Conservation (phyloP, 2,797 vertebrate genomes). For the Leucoraja ocellata region DNA sequence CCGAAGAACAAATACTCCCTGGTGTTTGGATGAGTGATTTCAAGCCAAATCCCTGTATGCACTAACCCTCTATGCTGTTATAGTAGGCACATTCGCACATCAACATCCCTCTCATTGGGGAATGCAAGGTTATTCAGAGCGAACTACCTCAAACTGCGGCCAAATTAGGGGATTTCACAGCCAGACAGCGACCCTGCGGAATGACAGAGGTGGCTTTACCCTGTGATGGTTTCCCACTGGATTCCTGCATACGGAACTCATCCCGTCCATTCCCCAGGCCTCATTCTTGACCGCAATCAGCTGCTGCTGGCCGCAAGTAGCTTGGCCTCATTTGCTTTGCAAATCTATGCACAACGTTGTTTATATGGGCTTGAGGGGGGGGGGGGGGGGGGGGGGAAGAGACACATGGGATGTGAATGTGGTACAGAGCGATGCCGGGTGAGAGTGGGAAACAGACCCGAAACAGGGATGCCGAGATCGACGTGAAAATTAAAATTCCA, state of each 20-base stretch:
- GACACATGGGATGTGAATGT: not conserved
- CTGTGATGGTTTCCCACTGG: not conserved
- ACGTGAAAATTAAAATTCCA: not conserved
- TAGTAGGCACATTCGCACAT: not conserved
- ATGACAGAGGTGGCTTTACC: not conserved
- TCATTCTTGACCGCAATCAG: not conserved
- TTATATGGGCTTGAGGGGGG: slow-evolving; percentile 39
- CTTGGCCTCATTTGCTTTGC: slow-evolving; percentile 31
- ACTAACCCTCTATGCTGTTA: not conserved
- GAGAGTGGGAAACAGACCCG: not conserved
- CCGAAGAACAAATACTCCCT: not conserved
- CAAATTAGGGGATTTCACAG: not conserved
- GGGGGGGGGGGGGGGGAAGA: slow-evolving; percentile 43
- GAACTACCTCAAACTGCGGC: not conserved
- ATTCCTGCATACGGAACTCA: not conserved
- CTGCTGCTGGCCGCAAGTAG: not conserved
- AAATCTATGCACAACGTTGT: slow-evolving; percentile 13
- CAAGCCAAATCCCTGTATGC: not conserved
- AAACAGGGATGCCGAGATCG: too few relatives aligned
- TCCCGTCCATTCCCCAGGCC: not conserved
- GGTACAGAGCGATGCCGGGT: not conserved
- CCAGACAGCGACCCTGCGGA: not conserved
- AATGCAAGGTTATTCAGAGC: not conserved
- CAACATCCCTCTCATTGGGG: too few relatives aligned
- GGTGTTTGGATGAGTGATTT: not conserved